Evolutionary conservation across 2,113 vertebrate species (phyloP).

Genomic region (Pantherophis guttatus): DNA sequence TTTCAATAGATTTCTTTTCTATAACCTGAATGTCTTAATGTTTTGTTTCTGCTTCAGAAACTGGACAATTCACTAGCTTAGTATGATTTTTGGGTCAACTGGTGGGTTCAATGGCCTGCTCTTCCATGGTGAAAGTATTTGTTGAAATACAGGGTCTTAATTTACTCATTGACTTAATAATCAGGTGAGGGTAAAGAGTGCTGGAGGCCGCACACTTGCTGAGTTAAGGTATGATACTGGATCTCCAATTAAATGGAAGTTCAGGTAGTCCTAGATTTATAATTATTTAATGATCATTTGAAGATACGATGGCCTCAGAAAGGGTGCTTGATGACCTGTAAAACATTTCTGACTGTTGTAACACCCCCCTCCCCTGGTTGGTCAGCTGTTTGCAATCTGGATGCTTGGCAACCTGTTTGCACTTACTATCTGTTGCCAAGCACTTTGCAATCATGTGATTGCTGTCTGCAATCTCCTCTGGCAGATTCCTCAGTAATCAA

Average conservation of each 20-base stretch:
- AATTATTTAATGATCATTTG: not conserved
- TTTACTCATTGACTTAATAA: not conserved
- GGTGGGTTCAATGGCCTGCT: not conserved
- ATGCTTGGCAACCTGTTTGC: not conserved
- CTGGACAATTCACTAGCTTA: not conserved
- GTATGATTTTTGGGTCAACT: not conserved
- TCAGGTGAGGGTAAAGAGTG: not conserved
- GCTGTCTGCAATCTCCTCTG: not conserved
- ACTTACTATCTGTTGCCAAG: not conserved
- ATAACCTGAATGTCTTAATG: not conserved
- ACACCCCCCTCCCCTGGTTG: not conserved
- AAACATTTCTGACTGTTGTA: not conserved
- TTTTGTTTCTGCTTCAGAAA: not conserved
- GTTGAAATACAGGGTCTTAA: not conserved
- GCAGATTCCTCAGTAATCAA: not conserved
- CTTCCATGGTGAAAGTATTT: not conserved
- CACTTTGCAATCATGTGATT: not conserved
- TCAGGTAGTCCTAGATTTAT: not conserved
- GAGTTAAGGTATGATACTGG: not conserved
- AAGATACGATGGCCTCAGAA: not conserved
- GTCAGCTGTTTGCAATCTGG: not conserved
- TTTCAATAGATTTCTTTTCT: not conserved
- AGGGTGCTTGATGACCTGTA: not conserved
- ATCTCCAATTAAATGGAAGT: not conserved
- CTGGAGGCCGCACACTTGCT: not conserved